phyloP scores from a whole-genome alignment of 2,797 vertebrate genomes.

The Borostomias antarcticus region DNA sequence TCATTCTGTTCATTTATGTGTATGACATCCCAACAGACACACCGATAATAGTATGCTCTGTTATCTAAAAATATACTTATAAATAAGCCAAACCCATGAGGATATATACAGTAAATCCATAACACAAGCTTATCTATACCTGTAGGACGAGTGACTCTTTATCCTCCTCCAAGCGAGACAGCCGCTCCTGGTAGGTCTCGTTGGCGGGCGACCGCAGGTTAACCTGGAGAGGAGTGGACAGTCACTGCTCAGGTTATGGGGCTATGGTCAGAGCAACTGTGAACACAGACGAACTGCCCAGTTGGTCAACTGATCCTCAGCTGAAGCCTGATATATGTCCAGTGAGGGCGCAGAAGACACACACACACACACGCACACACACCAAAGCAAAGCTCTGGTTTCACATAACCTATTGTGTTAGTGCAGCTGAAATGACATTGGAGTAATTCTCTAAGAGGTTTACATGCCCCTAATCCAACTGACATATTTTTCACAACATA shows the following conservation, averaged over 20 bases:
- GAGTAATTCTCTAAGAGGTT: conserved; percentile 45
- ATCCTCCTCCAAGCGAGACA: conserved; percentile 94
- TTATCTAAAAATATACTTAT: background rate
- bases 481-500: conserved; percentile 35
- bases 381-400: background rate
- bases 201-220: conserved; percentile 79
- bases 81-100: background rate
- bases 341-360: conserved; percentile 6
- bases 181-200: conserved; percentile 91
- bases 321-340: conserved; percentile 7
- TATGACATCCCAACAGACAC: background rate
- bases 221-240: conserved; percentile 70
- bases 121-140: conserved; percentile 73
- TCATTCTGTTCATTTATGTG: conserved; percentile 1
- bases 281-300: conserved; percentile 34
- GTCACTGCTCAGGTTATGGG: background rate
- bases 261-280: conserved; percentile 12
- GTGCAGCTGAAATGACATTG: conserved; percentile 2
- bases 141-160: conserved; percentile 95
- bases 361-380: conserved; percentile 13
- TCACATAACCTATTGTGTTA: conserved; percentile 29
- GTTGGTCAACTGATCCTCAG: conserved; percentile 22
- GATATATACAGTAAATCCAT: too few relatives aligned
- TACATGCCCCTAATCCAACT: conserved; percentile 49
- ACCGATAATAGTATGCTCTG: too few relatives aligned